Conservation (phyloP, 92 coral and sea anemone species). For the Siderastrea radians region DNA sequence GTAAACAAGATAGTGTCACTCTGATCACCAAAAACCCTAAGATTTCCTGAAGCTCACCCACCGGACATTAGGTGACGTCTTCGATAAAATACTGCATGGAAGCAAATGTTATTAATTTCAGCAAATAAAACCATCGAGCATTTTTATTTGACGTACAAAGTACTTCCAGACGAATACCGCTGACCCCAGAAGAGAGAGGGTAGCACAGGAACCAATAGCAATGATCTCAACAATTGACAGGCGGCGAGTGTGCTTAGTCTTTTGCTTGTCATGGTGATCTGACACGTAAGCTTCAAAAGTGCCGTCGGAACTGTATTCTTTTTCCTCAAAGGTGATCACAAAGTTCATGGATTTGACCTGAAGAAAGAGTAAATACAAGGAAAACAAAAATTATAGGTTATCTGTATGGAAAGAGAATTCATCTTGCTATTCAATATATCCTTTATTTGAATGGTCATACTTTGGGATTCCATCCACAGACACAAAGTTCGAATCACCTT, state of each 20-base stretch:
- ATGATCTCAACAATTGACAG: slow-evolving; percentile 1
- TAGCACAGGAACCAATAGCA: background rate
- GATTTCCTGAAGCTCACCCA: too few relatives aligned
- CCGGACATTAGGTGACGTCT: too few relatives aligned
- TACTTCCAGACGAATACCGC: slow-evolving; percentile 16
- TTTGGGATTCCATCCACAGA: too few relatives aligned
- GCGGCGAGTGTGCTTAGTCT: background rate
- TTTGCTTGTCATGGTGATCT: background rate
- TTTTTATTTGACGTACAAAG: background rate
- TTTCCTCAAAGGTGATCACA: slow-evolving; percentile 9
- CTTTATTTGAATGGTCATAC: too few relatives aligned
- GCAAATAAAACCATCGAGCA: background rate
- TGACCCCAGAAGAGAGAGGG: background rate
- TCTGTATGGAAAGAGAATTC: too few relatives aligned
- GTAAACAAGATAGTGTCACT: too few relatives aligned
- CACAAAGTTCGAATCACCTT: too few relatives aligned
- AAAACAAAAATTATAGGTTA: background rate
- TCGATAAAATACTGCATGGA: too few relatives aligned
- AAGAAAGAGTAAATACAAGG: background rate
- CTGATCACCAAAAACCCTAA: too few relatives aligned
- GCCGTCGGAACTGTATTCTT: slow-evolving; percentile 10
- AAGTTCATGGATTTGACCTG: slow-evolving; percentile 13
- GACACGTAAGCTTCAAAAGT: background rate
- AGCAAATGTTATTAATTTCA: too few relatives aligned
- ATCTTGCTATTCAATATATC: too few relatives aligned